phyloP scores from a whole-genome alignment of 23 tunicate species.

The Styela clava region DNA sequence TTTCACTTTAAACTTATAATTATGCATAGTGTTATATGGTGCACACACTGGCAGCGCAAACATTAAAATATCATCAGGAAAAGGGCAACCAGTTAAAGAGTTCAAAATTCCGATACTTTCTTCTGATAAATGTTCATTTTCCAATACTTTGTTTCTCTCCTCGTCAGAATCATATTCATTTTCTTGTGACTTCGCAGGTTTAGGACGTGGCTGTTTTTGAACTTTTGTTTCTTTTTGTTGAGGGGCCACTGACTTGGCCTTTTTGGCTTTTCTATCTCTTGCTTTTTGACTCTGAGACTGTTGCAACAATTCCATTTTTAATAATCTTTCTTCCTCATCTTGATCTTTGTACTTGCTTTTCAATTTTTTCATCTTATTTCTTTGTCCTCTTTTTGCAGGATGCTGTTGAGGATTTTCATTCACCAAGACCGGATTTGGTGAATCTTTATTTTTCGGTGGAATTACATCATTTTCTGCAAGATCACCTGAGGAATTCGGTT shows the following conservation, averaged over 20 bases:
- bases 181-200: background rate
- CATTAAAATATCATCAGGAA: conserved; percentile 63
- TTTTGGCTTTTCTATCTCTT: conserved; percentile 21
- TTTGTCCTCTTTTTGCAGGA: conserved; percentile 24
- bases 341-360: conserved; percentile 74
- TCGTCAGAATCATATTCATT: conserved; percentile 55
- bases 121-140: conserved; percentile 55
- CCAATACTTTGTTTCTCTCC: conserved; percentile 52
- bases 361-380: conserved; percentile 65
- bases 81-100: conserved; percentile 81
- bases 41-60: conserved; percentile 89
- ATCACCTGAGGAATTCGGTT: background rate
- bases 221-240: background rate
- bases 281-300: conserved; percentile 31
- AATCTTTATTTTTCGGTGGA: background rate
- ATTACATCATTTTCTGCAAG: background rate
- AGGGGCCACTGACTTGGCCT: background rate
- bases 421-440: background rate
- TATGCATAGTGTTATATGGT: conserved; percentile 81
- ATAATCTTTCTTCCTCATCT: conserved; percentile 70
- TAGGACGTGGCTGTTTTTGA: background rate
- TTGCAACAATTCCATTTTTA: conserved; percentile 78
- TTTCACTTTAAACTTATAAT: conserved; percentile 94
- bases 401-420: background rate
- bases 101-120: conserved; percentile 57